A percentile compares a stretch with the other conserved stretches of the same genome.
Evolutionary conservation across 1,140 invertebrate genomes (phyloP).

Genomic region (Drosophila ohnishii): DNA sequence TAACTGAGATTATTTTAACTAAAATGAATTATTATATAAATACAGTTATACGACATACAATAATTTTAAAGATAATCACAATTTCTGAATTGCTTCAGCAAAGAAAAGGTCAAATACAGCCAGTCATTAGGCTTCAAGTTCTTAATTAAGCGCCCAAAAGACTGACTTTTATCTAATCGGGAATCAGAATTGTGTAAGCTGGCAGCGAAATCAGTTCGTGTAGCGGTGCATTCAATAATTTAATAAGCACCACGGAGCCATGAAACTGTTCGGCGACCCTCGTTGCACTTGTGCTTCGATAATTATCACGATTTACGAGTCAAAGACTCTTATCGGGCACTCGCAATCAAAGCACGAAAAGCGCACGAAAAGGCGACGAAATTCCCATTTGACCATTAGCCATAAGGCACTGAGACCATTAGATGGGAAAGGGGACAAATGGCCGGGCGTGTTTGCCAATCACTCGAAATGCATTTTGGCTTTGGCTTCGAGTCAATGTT

Average conservation of each 20-base stretch:
- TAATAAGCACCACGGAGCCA: constrained; percentile 71
- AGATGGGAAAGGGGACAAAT: constrained; percentile 41
- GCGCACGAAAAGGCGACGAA: constrained; percentile 65
- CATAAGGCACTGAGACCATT: constrained; percentile 29
- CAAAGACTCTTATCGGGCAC: constrained; percentile 64
- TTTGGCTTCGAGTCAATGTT: constrained; percentile 46
- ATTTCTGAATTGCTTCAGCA: not conserved
- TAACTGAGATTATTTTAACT: too few species aligned
- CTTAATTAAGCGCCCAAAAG: constrained; percentile 66
- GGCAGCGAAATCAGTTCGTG: constrained; percentile 38
- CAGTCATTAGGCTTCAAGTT: constrained; percentile 12
- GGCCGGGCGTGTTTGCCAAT: constrained; percentile 64
- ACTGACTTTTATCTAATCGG: constrained; percentile 65
- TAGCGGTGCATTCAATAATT: constrained; percentile 76
- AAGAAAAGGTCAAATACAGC: not conserved
- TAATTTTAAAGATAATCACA: not conserved
- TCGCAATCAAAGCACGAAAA: constrained; percentile 57
- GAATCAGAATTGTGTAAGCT: constrained; percentile 71
- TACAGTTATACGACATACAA: too few species aligned
- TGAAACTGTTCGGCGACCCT: constrained; percentile 42
- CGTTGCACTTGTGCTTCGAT: constrained; percentile 62
- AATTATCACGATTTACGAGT: constrained; percentile 78
- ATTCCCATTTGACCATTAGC: constrained; percentile 49
- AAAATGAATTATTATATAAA: too few species aligned
- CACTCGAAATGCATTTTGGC: constrained; percentile 73